Base-by-base conservation (phyloP, 2,797 vertebrate genomes). In the Sebastes jordani region DNA sequence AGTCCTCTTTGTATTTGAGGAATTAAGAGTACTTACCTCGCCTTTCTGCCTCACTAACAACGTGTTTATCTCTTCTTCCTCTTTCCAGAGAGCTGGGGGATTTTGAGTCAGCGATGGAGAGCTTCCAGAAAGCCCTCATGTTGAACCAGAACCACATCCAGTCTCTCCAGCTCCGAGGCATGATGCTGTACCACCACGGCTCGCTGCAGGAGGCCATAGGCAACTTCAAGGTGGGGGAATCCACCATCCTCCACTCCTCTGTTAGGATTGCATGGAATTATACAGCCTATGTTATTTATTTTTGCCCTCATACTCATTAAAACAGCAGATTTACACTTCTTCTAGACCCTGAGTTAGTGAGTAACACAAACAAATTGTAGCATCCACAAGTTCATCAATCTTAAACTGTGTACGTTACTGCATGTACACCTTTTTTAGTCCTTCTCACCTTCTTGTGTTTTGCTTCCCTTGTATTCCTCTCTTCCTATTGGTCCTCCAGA, bases 111-210 rank as follows among this genome's bases (percentile, higher is more conserved):
- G 98, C 98, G 1, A 97, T 98, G 76, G 98, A 99, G 88, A 99
- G 95, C 89, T 99, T 99, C 82, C 98, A 99, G 93, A 99, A 98
- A 92, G 98, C 98, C 42, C 95, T 99, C 25, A 92, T 99, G 93
- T 88, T 99, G 81, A 97, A 99, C 92, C 98, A 99, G 89, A 99
- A 99, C 90, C 99, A 99, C 10, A 98, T 99, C 68, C 98, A 99
- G 95, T 99, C 98, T 0, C 95, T 99, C 9, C 99, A 99, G 93
- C 96, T 99, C 18, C 95, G 97, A 29, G 99, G 99, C 56, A 97
- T 98, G 96, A 99, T 99, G 98, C 96, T 99, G 22, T 99, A 99
- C 89, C 98, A 99, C 92, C 98, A 99, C 2, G 98, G 98, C 83
- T 99, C 96, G 29, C 92, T 99, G 82, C 97, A 97, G 78, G 98